Evolutionary conservation across 1,140 invertebrate genomes (phyloP).

Genomic region (Nymphalis io): DNA sequence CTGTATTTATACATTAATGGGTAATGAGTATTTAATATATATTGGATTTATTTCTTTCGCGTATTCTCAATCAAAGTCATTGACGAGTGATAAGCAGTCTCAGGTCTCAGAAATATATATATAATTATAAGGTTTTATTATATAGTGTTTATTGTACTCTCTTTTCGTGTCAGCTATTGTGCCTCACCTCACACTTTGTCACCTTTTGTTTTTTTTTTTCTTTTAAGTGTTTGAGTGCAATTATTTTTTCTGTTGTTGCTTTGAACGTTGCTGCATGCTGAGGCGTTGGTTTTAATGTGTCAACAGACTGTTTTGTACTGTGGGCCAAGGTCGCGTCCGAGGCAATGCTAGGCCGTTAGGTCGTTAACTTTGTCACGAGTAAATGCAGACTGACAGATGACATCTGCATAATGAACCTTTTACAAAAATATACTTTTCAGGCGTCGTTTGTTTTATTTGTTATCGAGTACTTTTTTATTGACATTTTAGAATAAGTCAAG

Average conservation of each 20-base stretch:
- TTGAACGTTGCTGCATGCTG: neutral
- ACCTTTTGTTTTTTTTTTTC: too few species aligned
- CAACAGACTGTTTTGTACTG: neutral
- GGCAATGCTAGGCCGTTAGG: neutral
- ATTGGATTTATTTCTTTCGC: too few species aligned
- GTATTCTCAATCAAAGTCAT: too few species aligned
- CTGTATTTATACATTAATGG: too few species aligned
- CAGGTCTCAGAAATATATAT: too few species aligned
- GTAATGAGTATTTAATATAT: too few species aligned
- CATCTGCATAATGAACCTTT: neutral
- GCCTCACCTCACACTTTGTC: too few species aligned
- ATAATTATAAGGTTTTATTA: too few species aligned
- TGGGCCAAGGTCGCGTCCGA: neutral
- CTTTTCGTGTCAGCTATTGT: too few species aligned
- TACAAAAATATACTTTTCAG: neutral
- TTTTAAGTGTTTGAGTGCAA: neutral
- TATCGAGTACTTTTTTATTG: neutral
- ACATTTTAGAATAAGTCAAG: neutral
- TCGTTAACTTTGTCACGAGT: constrained; percentile 8
- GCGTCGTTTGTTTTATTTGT: neutral
- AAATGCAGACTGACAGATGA: neutral
- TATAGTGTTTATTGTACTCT: too few species aligned
- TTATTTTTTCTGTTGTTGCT: neutral
- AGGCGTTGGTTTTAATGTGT: neutral
- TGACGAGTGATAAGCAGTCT: too few species aligned